These are phyloP conservation scores for Labia minor DNA, from an alignment of 2,888 invertebrate genomes.

Conservation along the genomic window DNA sequence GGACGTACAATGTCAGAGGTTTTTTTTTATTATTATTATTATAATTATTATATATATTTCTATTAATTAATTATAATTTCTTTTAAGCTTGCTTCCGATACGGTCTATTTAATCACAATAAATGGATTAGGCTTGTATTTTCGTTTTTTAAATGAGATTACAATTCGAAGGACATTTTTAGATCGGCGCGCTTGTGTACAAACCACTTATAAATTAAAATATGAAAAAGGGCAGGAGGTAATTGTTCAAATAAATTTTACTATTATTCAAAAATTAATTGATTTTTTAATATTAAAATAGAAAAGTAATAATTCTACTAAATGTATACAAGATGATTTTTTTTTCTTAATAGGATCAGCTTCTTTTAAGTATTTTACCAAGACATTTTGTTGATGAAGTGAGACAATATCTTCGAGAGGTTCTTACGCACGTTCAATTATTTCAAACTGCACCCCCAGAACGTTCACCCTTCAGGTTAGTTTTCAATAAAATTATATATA, in stretches of 20 bases:
- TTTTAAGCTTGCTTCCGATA: constrained; percentile 62
- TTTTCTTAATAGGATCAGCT: constrained; percentile 72
- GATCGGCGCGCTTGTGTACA: constrained; percentile 79
- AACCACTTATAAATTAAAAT: constrained; percentile 67
- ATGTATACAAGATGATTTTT: constrained; percentile 22
- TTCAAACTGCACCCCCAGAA: constrained; percentile 32
- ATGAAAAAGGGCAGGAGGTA: constrained; percentile 78
- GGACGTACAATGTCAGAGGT: too few relatives aligned
- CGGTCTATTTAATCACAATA: constrained; percentile 58
- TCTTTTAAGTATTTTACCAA: constrained; percentile 74
- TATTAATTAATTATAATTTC: too few relatives aligned
- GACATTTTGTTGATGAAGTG: constrained; percentile 61
- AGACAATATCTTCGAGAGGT: constrained; percentile 43
- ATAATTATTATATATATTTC: constrained; percentile 17
- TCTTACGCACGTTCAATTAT: constrained; percentile 37
- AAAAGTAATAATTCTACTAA: constrained; percentile 25
- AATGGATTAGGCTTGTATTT: constrained; percentile 81
- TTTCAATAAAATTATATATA: too few relatives aligned
- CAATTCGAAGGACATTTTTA: constrained; percentile 73
- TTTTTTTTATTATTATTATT: constrained; percentile 19
- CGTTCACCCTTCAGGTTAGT: constrained; percentile 40
- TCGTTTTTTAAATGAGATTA: constrained; percentile 77
- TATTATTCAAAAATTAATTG: background rate
- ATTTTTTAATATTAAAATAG: constrained; percentile 18
- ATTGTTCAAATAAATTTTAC: constrained; percentile 22